Evolutionary conservation across 2,113 vertebrate species (phyloP), one percentile per base, ranked within the genome.

Genomic region (Phalacrocorax carbo): DNA sequence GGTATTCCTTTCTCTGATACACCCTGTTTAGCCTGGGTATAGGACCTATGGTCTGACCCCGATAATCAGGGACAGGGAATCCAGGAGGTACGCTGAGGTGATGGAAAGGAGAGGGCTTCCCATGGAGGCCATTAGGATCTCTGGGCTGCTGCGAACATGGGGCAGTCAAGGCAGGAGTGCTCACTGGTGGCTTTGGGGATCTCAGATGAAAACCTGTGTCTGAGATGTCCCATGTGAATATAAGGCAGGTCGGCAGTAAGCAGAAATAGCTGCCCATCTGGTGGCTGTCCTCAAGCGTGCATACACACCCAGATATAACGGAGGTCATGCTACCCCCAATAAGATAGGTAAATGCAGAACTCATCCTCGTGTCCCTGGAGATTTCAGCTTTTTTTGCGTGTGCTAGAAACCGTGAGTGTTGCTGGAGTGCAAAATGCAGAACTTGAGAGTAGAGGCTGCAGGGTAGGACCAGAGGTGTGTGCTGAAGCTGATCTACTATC

Each of bases 251-350:
- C 1, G 5, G 51, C 7, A 11, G 26, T 3, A 15, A 54, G 68
- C 34, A 69, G 60, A 70, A 70, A 0, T 0, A 72, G 71, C 49
- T 3, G 1, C 49, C 44, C 30, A 2, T 14, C 44, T 73, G 71
- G 10, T 81, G 54, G 22, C 16, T 78, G 25, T 73, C 26, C 58
- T 81, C 54, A 44, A 48, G 44, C 0, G 0, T 11, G 12, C 30
- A 1, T 40, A 23, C 0, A 2, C 2, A 2, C 44, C 48, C 54
- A n/a, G 29, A 9, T 6, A 26, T 32, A 42, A 29, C 0, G 5
- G 54, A 23, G 15, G 40, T 65, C 9, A 1, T 22, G 29, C 10
- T 69, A n/a, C 22, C 46, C 42, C 51, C 20, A 51, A 1, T 25
- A 30, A 55, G 17, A 25, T 2, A 3, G 11, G 48, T 27, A 30